Evolutionary conservation across 2,113 vertebrate species (phyloP), one percentile per base, ranked within the genome.

Genomic region (Lipophrys pholis): DNA sequence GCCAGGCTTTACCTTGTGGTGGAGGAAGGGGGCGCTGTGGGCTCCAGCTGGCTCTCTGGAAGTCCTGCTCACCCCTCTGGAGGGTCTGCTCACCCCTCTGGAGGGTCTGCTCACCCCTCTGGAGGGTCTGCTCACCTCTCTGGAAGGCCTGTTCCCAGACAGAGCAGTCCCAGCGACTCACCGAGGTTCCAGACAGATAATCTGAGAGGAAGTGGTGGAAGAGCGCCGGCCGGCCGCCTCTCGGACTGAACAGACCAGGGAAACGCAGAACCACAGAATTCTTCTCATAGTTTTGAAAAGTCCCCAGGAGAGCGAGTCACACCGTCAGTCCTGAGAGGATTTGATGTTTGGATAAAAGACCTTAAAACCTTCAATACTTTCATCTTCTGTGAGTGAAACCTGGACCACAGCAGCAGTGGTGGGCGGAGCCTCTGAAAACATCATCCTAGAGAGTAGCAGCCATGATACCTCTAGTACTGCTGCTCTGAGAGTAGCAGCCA

Each of bases 191-290:
- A 90, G 89, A 92, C 87, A 68, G 74, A 88, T 91, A 82, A 90
- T 92, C 87, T 91, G 54, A 75, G 84, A 83, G 90, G 86, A 92
- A 92, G 79, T 89, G 76, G 81, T 80, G 11, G 57, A 91, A 89
- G 87, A 89, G 74, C 81, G n/a, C n/a, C n/a, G n/a, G 5, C 73
- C 63, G 60, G 70, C 86, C 59, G 9, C 61, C 55, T 54, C 70
- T 69, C 42, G 45, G 56, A 83, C 52, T 76, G 72, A 66, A 81
- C 57, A 21, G 15, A 69, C 35, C 17, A 30, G 59, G 50, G 38
- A 88, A 91, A 90, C 88, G 77, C 56, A 71, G 6, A 50, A 81
- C 52, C 50, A 63, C n/a, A n/a, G n/a, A 80, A 91, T 91, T 92
- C 78, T 86, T 87, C 67, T 83, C 87, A 87, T 89, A 91, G 56